Conservation (phyloP, 2,113 vertebrate genomes). For the Sarotherodon lohbergeri region DNA sequence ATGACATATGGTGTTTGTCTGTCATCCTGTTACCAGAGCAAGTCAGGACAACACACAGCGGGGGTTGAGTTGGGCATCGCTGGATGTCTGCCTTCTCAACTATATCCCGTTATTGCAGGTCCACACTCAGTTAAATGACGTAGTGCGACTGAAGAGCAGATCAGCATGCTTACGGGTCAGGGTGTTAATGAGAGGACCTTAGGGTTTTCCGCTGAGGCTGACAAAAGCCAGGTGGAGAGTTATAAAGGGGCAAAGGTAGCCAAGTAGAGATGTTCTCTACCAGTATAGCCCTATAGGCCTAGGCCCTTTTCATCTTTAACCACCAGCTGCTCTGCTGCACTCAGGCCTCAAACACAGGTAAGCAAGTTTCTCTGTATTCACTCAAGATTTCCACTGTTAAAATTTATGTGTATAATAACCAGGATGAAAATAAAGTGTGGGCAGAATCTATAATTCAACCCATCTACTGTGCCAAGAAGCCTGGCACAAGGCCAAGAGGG, state of each 20-base stretch:
- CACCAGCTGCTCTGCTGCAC: slow-evolving; percentile 37
- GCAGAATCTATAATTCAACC: slow-evolving; percentile 47
- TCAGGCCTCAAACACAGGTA: slow-evolving; percentile 43
- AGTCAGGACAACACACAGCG: slow-evolving; percentile 22
- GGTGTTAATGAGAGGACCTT: slow-evolving; percentile 48
- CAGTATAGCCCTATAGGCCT: background rate
- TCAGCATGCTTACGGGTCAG: slow-evolving; percentile 48
- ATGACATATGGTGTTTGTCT: slow-evolving; percentile 57
- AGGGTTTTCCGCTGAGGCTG: slow-evolving; percentile 41
- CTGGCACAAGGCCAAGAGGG: slow-evolving; percentile 41
- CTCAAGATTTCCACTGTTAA: slow-evolving; percentile 26
- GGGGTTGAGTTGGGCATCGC: slow-evolving; percentile 8
- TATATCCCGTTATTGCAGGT: slow-evolving; percentile 14
- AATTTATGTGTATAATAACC: slow-evolving; percentile 41
- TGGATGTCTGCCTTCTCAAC: slow-evolving; percentile 19
- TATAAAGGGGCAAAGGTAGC: slow-evolving; percentile 35
- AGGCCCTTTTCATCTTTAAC: slow-evolving; percentile 25
- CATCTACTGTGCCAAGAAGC: slow-evolving; percentile 44
- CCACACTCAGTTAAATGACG: slow-evolving; percentile 34
- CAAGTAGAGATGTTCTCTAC: slow-evolving; percentile 55
- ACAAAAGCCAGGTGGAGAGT: slow-evolving; percentile 38
- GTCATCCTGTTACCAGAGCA: slow-evolving; percentile 1
- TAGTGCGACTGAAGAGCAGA: slow-evolving; percentile 43
- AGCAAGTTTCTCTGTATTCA: slow-evolving; percentile 37
- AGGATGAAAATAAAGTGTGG: slow-evolving; percentile 49